Percentiles rank a stretch among this genome's conserved stretches.
phyloP scores from a whole-genome alignment of 1,140 invertebrate species.

The Drosophila parabipectinata region DNA sequence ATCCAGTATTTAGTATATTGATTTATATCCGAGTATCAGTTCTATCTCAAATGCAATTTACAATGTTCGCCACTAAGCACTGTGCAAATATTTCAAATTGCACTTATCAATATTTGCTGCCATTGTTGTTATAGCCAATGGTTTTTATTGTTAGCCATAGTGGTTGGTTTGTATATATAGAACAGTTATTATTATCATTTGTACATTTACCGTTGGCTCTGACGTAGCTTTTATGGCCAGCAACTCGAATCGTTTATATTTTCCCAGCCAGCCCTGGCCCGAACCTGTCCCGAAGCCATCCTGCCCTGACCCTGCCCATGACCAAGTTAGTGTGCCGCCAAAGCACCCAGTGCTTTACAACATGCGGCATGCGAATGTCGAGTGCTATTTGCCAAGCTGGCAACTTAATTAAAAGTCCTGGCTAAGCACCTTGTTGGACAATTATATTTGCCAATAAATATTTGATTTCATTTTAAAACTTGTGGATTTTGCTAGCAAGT shows the following conservation, averaged over 20 bases:
- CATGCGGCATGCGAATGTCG: slow-evolving; percentile 26
- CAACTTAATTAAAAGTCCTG: slow-evolving; percentile 54
- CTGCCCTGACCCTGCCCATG: neutral
- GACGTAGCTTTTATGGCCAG: slow-evolving; percentile 39
- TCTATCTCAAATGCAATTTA: slow-evolving; percentile 28
- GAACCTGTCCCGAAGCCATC: neutral
- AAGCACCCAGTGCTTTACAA: slow-evolving; percentile 27
- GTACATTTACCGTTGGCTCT: slow-evolving; percentile 33
- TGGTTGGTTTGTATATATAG: neutral
- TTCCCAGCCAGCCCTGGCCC: neutral
- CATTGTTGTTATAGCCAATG: slow-evolving; percentile 28
- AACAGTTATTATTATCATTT: slow-evolving; percentile 54
- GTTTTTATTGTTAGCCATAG: slow-evolving; percentile 24
- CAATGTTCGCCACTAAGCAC: slow-evolving; percentile 24
- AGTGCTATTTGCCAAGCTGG: slow-evolving; percentile 37
- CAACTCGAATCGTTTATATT: slow-evolving; percentile 2
- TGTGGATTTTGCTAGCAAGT: neutral
- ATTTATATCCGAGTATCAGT: slow-evolving; percentile 13
- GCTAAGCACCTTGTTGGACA: slow-evolving; percentile 24
- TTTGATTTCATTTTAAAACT: slow-evolving; percentile 46
- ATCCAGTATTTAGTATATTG: neutral
- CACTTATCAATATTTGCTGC: slow-evolving; percentile 44
- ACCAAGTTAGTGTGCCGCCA: neutral
- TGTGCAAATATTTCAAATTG: slow-evolving; percentile 46
- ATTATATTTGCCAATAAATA: slow-evolving; percentile 59